Evolutionary conservation across 2,888 invertebrate species (phyloP).

Genomic region (Cheilosia scutellata): DNA sequence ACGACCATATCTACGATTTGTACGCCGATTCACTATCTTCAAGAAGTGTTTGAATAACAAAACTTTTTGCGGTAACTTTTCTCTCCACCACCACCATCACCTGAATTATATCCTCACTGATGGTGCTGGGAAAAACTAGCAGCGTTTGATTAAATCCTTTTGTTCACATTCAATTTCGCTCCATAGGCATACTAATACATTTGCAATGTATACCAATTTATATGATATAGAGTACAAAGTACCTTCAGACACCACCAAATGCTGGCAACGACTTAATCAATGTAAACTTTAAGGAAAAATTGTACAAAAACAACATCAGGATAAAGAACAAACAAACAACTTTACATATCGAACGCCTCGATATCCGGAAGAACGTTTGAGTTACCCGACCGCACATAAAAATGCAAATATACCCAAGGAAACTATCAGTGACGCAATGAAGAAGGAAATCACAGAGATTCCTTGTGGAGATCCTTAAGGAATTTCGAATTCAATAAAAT

Average conservation of each 20-base stretch:
- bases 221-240: conserved; percentile 15
- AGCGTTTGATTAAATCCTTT: conserved; percentile 48
- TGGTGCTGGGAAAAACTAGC: not conserved
- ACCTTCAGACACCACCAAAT: conserved; percentile 52
- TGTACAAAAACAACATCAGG: conserved; percentile 1
- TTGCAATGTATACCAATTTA: conserved; percentile 24
- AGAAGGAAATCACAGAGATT: conserved; percentile 52
- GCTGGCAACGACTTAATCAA: conserved; percentile 57
- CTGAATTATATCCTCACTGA: not conserved
- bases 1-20: not conserved
- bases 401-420: conserved; percentile 64
- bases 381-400: conserved; percentile 62
- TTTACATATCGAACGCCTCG: conserved; percentile 55
- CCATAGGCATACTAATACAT: not conserved
- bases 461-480: conserved; percentile 63
- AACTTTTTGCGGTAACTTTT: not conserved
- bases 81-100: not conserved
- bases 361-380: conserved; percentile 39
- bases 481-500: conserved; percentile 70
- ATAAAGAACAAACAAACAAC: conserved; percentile 57
- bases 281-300: conserved; percentile 4
- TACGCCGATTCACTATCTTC: not conserved
- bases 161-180: conserved; percentile 13
- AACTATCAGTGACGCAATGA: conserved; percentile 32
- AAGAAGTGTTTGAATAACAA: not conserved